These are phyloP conservation scores for Nebria ingens DNA, from an alignment of 1,140 invertebrate genomes.

Conservation along the genomic window DNA sequence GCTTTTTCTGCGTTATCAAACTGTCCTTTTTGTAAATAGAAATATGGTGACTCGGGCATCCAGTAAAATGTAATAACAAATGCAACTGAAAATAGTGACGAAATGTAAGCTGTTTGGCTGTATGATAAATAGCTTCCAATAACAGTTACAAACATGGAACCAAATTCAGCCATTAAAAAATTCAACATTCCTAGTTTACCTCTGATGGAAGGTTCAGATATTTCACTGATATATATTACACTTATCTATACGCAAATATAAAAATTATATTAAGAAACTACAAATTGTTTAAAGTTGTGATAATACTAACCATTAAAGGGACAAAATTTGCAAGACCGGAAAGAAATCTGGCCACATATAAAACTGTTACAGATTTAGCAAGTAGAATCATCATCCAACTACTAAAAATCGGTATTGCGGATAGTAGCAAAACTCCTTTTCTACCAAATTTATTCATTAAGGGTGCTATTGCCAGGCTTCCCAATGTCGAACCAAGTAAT, in stretches of 20 bases:
- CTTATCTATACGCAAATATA: not conserved
- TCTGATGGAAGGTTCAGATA: not conserved
- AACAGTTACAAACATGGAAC: not conserved
- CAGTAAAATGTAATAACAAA: not conserved
- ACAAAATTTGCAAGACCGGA: not conserved
- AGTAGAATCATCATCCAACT: not conserved
- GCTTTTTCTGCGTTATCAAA: not conserved
- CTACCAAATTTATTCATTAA: not conserved
- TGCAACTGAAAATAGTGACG: not conserved
- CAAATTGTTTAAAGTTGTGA: not conserved
- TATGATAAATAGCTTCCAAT: not conserved
- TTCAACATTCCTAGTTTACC: not conserved
- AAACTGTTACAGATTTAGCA: not conserved
- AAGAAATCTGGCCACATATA: not conserved
- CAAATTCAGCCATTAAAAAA: not conserved
- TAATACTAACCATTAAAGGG: not conserved
- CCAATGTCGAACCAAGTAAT: not conserved
- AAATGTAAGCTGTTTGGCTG: too few relatives aligned
- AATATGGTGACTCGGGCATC: conserved; percentile 8
- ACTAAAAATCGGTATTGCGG: not conserved
- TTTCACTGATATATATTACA: conserved; percentile 4
- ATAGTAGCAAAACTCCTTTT: not conserved
- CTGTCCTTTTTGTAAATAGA: not conserved
- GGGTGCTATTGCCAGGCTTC: not conserved
- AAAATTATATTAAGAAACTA: not conserved